Evolutionary conservation across 2,888 invertebrate species (phyloP).

Genomic region (Mimas tiliae): DNA sequence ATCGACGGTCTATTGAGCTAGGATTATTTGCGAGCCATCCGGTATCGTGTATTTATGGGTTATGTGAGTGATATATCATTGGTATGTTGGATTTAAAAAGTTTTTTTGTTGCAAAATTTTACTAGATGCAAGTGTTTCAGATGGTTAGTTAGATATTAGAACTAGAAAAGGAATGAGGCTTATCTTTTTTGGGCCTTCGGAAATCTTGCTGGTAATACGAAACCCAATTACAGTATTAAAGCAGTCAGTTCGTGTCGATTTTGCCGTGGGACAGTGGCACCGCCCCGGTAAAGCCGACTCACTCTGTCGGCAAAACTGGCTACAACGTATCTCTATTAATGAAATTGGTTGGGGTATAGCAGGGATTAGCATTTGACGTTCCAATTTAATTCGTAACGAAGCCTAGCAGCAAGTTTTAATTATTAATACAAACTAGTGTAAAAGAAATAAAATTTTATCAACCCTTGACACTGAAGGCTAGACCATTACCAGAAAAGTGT

Average conservation of each 20-base stretch:
- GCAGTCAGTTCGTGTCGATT: no score
- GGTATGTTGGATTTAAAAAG: not conserved
- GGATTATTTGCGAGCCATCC: constrained; percentile 48
- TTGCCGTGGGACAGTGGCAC: no score
- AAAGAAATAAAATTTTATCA: not conserved
- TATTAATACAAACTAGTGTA: not conserved
- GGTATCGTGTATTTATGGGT: constrained; percentile 22
- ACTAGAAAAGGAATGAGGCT: no score
- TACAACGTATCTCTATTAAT: no score
- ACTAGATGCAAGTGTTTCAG: not conserved
- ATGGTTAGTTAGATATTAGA: not conserved
- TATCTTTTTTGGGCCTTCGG: no score
- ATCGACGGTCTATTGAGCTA: constrained; percentile 51
- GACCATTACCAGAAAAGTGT: constrained; percentile 1
- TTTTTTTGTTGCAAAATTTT: not conserved
- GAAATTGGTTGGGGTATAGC: no score
- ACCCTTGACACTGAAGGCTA: not conserved
- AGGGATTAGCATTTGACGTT: no score
- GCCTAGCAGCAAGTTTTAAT: not conserved
- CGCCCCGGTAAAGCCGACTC: no score
- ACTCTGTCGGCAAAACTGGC: no score
- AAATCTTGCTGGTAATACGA: no score
- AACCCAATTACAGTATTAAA: no score
- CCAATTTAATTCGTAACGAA: not conserved
- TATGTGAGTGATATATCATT: constrained; percentile 6